phyloP scores from a whole-genome alignment of 2,797 vertebrate species.

The Oryzias dopingdopingensis region DNA sequence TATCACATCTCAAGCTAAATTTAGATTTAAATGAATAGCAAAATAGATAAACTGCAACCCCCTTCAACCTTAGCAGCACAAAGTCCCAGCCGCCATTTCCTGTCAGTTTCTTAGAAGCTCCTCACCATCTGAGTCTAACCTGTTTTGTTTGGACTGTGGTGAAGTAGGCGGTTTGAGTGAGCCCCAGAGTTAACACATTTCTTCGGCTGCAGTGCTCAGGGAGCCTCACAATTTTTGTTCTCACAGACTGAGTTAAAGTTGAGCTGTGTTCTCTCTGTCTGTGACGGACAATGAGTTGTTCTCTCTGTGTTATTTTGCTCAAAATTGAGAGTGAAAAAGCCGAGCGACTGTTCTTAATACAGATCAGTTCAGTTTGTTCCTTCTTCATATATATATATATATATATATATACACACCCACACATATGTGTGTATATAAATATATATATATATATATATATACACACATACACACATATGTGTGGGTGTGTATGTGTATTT shows the following conservation, averaged over 20 bases:
- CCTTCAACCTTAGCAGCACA: background rate
- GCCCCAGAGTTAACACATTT: constrained; percentile 48
- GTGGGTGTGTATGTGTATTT: too few species aligned
- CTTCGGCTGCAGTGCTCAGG: constrained; percentile 22
- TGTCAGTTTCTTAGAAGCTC: constrained; percentile 66
- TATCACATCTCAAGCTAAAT: constrained; percentile 16
- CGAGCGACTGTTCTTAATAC: background rate
- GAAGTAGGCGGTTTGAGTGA: constrained; percentile 68
- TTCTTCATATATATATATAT: background rate
- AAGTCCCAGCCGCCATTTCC: constrained; percentile 64
- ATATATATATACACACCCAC: too few species aligned
- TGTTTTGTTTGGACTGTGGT: constrained; percentile 73
- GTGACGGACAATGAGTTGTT: background rate
- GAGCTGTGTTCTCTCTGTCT: background rate
- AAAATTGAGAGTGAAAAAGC: background rate
- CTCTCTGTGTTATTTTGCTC: background rate
- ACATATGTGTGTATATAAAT: too few species aligned
- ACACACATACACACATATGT: too few species aligned
- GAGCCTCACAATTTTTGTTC: constrained; percentile 41
- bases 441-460: background rate
- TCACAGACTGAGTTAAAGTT: constrained; percentile 5
- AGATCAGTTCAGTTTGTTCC: background rate
- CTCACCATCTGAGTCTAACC: constrained; percentile 60
- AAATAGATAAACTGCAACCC: constrained; percentile 34
- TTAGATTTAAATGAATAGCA: constrained; percentile 24